A percentile compares a stretch with the other conserved stretches of the same genome.
phyloP scores from a whole-genome alignment of 2,797 vertebrate genomes.

The Harpagifer antarcticus region DNA sequence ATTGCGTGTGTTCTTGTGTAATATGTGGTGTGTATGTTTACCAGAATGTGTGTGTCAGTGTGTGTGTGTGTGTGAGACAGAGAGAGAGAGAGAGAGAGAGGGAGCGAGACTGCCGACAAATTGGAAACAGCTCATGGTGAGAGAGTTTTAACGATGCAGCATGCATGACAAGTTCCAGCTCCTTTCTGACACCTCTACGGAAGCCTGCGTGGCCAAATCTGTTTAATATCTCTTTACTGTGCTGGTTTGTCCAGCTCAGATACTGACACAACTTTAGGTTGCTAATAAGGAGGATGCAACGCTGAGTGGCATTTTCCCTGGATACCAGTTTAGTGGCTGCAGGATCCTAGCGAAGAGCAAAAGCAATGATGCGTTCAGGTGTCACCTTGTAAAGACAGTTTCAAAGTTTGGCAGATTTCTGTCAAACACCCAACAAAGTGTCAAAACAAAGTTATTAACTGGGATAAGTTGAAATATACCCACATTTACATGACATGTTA shows the following conservation, averaged over 20 bases:
- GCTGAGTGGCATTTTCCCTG: constrained; percentile 6
- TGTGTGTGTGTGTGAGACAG: no score
- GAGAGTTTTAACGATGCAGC: constrained; percentile 73
- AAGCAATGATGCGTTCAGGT: background rate
- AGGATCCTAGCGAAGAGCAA: background rate
- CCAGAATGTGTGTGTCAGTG: constrained; percentile 30
- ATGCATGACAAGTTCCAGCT: constrained; percentile 75
- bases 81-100: background rate
- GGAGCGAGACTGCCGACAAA: constrained; percentile 42
- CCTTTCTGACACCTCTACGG: constrained; percentile 60
- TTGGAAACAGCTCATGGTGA: constrained; percentile 54
- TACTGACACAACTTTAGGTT: constrained; percentile 22
- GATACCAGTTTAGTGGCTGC: constrained; percentile 20
- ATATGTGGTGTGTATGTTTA: constrained; percentile 50
- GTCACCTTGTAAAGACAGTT: constrained; percentile 4
- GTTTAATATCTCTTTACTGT: constrained; percentile 8
- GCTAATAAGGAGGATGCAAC: constrained; percentile 10
- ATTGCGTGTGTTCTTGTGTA: constrained; percentile 45
- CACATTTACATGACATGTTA: background rate
- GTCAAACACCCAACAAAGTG: constrained; percentile 2
- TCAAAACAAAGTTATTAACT: background rate
- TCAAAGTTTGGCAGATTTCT: constrained; percentile 11
- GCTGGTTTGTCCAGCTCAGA: constrained; percentile 22
- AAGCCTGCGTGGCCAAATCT: constrained; percentile 48
- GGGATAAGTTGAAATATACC: background rate